phyloP scores from a whole-genome alignment of 2,797 vertebrate species.

The Glossophaga mutica region DNA sequence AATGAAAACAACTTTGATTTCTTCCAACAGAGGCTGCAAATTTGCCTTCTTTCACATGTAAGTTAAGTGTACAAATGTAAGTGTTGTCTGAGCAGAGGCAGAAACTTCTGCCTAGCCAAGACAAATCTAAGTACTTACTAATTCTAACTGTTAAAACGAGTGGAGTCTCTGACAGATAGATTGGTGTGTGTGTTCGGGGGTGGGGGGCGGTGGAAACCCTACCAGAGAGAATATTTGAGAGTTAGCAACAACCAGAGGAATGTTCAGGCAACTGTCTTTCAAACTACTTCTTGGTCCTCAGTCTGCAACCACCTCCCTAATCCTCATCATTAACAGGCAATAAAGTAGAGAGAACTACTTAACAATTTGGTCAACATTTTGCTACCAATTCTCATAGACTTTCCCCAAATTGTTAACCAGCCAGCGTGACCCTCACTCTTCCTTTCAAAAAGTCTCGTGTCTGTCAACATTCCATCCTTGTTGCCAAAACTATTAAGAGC shows the following conservation, averaged over 20 bases:
- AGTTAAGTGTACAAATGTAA: background rate
- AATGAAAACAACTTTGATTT: conserved; percentile 29
- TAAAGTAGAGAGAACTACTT: background rate
- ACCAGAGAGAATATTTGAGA: background rate
- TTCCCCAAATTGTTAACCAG: conserved; percentile 31
- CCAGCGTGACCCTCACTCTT: background rate
- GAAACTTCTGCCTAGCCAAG: background rate
- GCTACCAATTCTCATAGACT: background rate
- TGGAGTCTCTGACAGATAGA: background rate
- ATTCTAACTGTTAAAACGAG: background rate
- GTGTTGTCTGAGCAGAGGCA: background rate
- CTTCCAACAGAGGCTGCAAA: background rate
- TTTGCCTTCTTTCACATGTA: background rate
- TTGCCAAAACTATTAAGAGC: conserved; percentile 10
- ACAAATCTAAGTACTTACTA: background rate
- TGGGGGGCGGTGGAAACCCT: background rate
- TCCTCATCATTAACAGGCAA: conserved; percentile 38
- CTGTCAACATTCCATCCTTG: background rate
- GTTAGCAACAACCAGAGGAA: conserved; percentile 23
- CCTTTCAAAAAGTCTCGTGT: background rate
- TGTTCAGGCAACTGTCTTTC: background rate
- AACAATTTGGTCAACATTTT: conserved; percentile 8
- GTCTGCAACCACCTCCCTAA: conserved; percentile 11
- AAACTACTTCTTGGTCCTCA: background rate
- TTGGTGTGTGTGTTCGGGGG: background rate